phyloP scores from a whole-genome alignment of 2,113 vertebrate genomes.

The Albula glossodonta region DNA sequence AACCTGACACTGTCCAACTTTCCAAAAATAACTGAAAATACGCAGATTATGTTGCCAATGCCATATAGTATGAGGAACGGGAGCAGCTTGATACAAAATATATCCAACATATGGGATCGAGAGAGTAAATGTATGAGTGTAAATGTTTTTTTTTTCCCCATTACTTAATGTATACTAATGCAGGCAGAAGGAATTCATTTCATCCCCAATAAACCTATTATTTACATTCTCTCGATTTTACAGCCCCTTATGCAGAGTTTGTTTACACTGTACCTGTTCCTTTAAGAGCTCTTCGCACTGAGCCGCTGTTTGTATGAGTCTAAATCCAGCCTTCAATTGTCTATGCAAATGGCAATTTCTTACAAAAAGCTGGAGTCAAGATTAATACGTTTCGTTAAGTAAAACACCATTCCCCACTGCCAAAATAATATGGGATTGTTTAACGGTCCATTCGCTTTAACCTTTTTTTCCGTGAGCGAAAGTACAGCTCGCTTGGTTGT shows the following conservation, averaged over 20 bases:
- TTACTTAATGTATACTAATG: not conserved
- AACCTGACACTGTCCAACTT: not conserved
- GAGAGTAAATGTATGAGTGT: not conserved
- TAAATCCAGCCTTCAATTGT: not conserved
- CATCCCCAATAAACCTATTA: conserved; percentile 1
- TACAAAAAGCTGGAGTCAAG: not conserved
- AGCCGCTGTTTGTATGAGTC: not conserved
- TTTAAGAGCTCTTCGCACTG: not conserved
- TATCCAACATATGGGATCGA: not conserved
- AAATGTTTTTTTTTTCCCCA: not conserved
- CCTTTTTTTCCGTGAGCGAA: not conserved
- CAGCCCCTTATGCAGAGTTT: not conserved
- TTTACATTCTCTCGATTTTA: not conserved
- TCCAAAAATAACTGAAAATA: not conserved
- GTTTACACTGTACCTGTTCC: not conserved
- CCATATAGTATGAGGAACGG: not conserved
- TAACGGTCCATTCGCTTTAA: not conserved
- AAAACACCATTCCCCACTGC: not conserved
- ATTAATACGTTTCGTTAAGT: not conserved
- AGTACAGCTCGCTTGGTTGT: not conserved
- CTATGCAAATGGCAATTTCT: not conserved
- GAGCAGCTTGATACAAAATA: not conserved
- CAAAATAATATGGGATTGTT: not conserved
- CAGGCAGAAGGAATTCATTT: not conserved
- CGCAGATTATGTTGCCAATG: not conserved